These are phyloP conservation scores for Bimastos eiseni DNA, from an alignment of 2,888 invertebrate genomes.

Conservation along the genomic window DNA sequence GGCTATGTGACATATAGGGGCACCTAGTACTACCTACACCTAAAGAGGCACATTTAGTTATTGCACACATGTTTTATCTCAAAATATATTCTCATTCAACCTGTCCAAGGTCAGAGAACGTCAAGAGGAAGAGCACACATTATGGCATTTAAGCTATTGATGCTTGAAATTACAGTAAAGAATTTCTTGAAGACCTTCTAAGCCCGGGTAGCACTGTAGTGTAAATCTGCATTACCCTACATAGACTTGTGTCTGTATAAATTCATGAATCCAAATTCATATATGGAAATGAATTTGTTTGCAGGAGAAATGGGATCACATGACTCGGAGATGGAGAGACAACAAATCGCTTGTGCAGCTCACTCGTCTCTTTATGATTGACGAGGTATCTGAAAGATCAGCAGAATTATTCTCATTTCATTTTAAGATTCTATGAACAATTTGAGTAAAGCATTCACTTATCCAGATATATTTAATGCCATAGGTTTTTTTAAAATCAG, in stretches of 20 bases:
- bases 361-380: slow-evolving; percentile 66
- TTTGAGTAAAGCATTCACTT: not conserved
- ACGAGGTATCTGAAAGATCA: slow-evolving; percentile 67
- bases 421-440: not conserved
- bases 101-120: too few relatives aligned
- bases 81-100: too few relatives aligned
- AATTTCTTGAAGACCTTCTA: not conserved
- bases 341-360: slow-evolving; percentile 69
- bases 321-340: slow-evolving; percentile 76
- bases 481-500: not conserved
- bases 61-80: too few relatives aligned
- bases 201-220: not conserved
- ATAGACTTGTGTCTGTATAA: too few relatives aligned
- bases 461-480: not conserved
- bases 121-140: too few relatives aligned
- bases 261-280: too few relatives aligned
- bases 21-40: too few relatives aligned
- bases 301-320: slow-evolving; percentile 76
- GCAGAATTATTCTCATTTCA: not conserved
- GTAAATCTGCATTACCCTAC: not conserved
- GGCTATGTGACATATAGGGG: not conserved
- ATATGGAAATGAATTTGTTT: slow-evolving; percentile 28
- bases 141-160: too few relatives aligned
- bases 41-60: too few relatives aligned
- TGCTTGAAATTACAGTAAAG: not conserved